These are phyloP conservation scores for Choristoneura fumiferana DNA, from an alignment of 1,140 invertebrate genomes.

Conservation along the genomic window DNA sequence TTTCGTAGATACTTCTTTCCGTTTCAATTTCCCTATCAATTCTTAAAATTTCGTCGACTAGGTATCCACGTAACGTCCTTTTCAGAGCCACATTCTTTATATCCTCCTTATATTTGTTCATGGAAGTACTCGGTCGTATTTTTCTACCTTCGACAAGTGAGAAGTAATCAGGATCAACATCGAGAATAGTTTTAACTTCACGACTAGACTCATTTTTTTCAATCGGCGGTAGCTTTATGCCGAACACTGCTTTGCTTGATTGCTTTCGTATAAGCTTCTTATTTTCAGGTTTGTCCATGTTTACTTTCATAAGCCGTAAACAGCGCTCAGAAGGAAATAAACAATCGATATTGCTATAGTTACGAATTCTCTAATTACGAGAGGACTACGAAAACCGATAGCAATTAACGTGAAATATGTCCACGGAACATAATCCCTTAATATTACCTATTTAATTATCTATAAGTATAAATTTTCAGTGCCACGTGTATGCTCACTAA, in stretches of 20 bases:
- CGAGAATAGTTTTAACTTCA: constrained; percentile 71
- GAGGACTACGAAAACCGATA: background rate
- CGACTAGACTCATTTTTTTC: constrained; percentile 35
- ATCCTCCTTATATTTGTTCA: constrained; percentile 79
- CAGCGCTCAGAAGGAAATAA: constrained; percentile 10
- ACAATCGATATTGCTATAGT: constrained; percentile 55
- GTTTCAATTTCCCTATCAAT: constrained; percentile 80
- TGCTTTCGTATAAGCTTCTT: constrained; percentile 37
- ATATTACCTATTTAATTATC: background rate
- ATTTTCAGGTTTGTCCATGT: constrained; percentile 35
- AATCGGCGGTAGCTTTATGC: constrained; percentile 56
- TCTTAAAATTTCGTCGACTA: constrained; percentile 80
- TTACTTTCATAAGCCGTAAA: constrained; percentile 16
- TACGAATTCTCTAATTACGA: constrained; percentile 26
- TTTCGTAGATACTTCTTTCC: constrained; percentile 78
- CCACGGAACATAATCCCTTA: background rate
- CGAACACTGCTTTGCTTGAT: constrained; percentile 38
- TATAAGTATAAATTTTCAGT: background rate
- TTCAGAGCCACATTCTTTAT: constrained; percentile 77
- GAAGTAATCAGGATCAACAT: constrained; percentile 82
- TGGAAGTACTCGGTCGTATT: constrained; percentile 76
- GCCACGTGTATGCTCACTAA: background rate
- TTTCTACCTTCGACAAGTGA: constrained; percentile 78
- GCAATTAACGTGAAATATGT: background rate
- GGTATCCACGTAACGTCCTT: constrained; percentile 78